Conservation (phyloP, 2,113 vertebrate genomes). For the Struthidea cinerea region DNA sequence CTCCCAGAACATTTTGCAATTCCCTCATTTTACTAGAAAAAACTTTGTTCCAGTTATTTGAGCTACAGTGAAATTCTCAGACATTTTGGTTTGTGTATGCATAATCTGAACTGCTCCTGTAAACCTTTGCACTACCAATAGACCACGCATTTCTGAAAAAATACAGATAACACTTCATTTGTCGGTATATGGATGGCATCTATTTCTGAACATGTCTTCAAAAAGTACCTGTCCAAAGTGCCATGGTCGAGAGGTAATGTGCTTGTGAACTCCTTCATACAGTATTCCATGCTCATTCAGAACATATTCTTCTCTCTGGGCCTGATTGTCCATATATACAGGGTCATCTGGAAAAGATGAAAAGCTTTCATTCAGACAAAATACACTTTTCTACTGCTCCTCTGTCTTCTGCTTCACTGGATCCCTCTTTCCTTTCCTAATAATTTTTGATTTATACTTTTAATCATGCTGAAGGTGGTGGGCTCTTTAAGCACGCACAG, state of each 20-base stretch:
- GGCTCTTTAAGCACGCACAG: not conserved
- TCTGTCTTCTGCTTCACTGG: not conserved
- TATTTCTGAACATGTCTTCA: not conserved
- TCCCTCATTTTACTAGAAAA: not conserved
- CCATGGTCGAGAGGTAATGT: conserved; percentile 55
- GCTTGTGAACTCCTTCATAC: conserved; percentile 58
- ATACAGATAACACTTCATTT: not conserved
- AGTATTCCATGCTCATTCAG: conserved; percentile 65
- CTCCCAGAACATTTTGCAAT: not conserved
- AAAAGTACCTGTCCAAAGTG: conserved; percentile 66
- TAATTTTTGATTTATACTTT: not conserved
- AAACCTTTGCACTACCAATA: not conserved
- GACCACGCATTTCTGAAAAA: not conserved
- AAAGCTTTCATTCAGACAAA: not conserved
- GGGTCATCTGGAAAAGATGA: conserved; percentile 55
- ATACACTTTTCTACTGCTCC: not conserved
- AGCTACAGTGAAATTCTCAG: not conserved
- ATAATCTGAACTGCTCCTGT: not conserved
- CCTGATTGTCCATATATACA: conserved; percentile 60
- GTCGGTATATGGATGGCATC: not conserved
- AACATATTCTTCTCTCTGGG: conserved; percentile 60
- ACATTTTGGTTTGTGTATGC: not conserved
- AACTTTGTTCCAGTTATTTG: not conserved
- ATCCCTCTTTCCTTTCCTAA: not conserved
- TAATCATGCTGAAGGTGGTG: not conserved